Base-by-base conservation (phyloP, 2,888 invertebrate genomes). In the Cantharis lateralis region DNA sequence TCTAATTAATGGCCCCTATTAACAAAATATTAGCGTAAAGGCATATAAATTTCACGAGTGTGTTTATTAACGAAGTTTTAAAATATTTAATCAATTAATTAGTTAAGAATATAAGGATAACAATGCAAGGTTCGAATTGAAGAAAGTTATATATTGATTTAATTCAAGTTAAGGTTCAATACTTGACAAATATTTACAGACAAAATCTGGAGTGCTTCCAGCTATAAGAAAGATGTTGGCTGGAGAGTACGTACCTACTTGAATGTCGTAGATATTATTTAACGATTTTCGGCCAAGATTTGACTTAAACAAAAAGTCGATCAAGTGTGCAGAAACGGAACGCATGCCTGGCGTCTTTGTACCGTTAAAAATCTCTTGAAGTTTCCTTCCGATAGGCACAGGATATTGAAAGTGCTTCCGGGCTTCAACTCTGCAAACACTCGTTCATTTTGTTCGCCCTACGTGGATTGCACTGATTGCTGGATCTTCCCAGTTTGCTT, bases 391-490 rank as follows among this genome's bases (percentile, higher is more conserved):
- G 72, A 78, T 78, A 75, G 75, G 72, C 75, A 72, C 78, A 75
- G 78, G 78, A 78, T 78, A 78, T 78, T 78, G 78, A 78, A 78
- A 78, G 72, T 32, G 78, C 78, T 78, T 78, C 78, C 78, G 75
- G 78, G 72, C 72, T 72, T 72, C 69, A 24, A 48, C 75, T 78
- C 72, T 72, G 75, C 75, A 78, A 78, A 78, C 75, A 78, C 78
- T 78, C 70, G 75, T 72, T 78, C 78, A 75, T 78, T 78, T 78
- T 61, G 26, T 61, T 70, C 75, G 72, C 62, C 75, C 74, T 78
- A 75, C 72, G 70, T 72, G 75, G 73, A 75, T 72, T 61, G 70
- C 75, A 72, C 75, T 78, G 78, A 78, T 78, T 78, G 78, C 75
- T 72, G 72, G 68, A 72, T 72, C 75, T 66, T 75, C 72, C 72